Evolutionary conservation across 2,888 invertebrate genomes (phyloP).

Genomic region (Drosophila ustulata): DNA sequence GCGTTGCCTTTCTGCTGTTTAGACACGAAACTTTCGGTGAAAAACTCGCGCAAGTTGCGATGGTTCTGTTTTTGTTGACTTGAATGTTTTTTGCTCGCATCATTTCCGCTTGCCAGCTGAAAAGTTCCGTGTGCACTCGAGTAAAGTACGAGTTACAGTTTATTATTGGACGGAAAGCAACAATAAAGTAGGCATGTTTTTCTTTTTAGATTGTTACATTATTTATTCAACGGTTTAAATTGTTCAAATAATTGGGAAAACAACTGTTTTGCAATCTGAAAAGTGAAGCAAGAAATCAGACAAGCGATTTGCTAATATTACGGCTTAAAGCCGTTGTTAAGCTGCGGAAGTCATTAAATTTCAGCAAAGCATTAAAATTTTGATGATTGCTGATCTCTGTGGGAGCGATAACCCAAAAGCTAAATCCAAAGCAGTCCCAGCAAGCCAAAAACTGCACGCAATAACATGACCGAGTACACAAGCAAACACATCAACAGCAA

Average conservation of each 20-base stretch:
- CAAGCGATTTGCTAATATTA: not conserved
- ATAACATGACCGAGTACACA: slow-evolving; percentile 41
- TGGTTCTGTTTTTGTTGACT: slow-evolving; percentile 29
- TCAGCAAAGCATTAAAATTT: slow-evolving; percentile 30
- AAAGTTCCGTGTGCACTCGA: slow-evolving; percentile 29
- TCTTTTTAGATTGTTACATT: not conserved
- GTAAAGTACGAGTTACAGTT: slow-evolving; percentile 24
- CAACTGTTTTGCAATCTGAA: not conserved
- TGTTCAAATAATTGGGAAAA: not conserved
- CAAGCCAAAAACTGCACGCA: slow-evolving; percentile 57
- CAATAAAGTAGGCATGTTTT: slow-evolving; percentile 5
- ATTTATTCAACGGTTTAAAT: not conserved
- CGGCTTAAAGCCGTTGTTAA: slow-evolving; percentile 7
- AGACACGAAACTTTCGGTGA: slow-evolving; percentile 39
- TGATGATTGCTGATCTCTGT: slow-evolving; percentile 17
- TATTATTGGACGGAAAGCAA: slow-evolving; percentile 9
- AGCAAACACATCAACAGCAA: slow-evolving; percentile 22
- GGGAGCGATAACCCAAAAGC: slow-evolving; percentile 24
- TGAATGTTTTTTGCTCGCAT: slow-evolving; percentile 43
- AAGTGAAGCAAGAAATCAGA: not conserved
- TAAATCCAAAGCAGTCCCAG: slow-evolving; percentile 36
- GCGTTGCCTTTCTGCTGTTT: slow-evolving; percentile 43
- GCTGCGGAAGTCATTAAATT: slow-evolving; percentile 8
- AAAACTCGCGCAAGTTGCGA: slow-evolving; percentile 39
- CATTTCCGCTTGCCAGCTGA: slow-evolving; percentile 43